A percentile compares a stretch with the other conserved stretches of the same genome.
phyloP scores from a whole-genome alignment of 2,113 vertebrate genomes.

The Hiodon tergisus region DNA sequence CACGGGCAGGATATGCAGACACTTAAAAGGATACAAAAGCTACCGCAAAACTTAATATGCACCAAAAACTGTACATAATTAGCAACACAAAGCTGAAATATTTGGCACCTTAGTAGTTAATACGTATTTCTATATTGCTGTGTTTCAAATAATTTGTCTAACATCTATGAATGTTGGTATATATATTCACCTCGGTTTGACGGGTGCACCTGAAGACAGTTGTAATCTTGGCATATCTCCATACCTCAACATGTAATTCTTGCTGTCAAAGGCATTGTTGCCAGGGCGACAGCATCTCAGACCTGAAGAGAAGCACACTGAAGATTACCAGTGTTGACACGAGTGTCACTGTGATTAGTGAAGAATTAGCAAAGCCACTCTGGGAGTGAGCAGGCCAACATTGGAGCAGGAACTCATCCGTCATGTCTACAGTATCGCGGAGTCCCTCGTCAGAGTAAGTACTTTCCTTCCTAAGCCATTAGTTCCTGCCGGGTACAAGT shows the following conservation, averaged over 20 bases:
- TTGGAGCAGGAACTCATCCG: constrained; percentile 26
- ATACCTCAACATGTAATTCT: constrained; percentile 31
- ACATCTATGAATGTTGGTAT: neutral
- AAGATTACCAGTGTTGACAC: constrained; percentile 39
- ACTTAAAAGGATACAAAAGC: neutral
- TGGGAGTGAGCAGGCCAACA: constrained; percentile 24
- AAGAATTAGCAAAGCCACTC: constrained; percentile 35
- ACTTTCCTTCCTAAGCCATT: constrained; percentile 16
- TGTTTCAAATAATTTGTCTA: constrained; percentile 16
- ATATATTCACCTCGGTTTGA: constrained; percentile 10
- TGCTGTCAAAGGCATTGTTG: constrained; percentile 35
- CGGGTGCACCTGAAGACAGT: constrained; percentile 19
- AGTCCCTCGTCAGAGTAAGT: constrained; percentile 18
- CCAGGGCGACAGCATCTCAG: constrained; percentile 21
- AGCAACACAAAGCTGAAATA: too few relatives aligned
- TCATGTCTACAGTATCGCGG: constrained; percentile 20
- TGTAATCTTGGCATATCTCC: constrained; percentile 23
- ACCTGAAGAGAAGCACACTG: constrained; percentile 6
- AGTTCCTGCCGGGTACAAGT: constrained; percentile 34
- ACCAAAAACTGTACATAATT: too few relatives aligned
- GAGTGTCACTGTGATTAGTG: constrained; percentile 37
- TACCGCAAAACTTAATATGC: too few relatives aligned
- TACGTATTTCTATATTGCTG: constrained; percentile 27
- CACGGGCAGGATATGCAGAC: too few relatives aligned
- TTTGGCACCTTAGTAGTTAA: neutral